Evolutionary conservation across 2,113 vertebrate species (phyloP).

Genomic region (Rallus limicola): DNA sequence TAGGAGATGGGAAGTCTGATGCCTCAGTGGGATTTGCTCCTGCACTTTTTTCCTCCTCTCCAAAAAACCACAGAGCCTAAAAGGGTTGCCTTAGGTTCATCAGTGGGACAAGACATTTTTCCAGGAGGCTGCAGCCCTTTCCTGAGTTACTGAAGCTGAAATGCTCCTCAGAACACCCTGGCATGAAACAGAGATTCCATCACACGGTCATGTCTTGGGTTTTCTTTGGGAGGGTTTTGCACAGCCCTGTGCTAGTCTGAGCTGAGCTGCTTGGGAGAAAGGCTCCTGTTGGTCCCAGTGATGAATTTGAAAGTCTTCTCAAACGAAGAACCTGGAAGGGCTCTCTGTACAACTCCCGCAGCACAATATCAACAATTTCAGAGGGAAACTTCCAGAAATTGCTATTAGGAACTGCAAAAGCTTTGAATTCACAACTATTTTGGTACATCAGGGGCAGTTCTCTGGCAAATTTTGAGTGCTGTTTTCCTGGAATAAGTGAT

Average conservation of each 20-base stretch:
- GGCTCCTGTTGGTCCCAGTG: background rate
- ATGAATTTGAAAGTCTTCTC: background rate
- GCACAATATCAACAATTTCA: background rate
- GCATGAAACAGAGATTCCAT: background rate
- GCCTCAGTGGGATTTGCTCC: background rate
- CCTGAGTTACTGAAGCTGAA: background rate
- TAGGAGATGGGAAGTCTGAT: background rate
- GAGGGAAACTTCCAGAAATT: background rate
- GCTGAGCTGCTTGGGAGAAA: background rate
- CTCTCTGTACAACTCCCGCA: background rate
- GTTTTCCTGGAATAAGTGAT: background rate
- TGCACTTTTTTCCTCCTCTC: background rate
- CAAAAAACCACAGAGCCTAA: background rate
- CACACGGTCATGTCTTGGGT: background rate
- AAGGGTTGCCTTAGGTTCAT: background rate
- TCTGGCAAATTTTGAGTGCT: background rate
- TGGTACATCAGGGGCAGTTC: background rate
- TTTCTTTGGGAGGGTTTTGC: background rate
- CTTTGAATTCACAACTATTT: background rate
- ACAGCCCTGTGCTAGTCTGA: background rate
- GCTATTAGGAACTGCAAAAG: background rate
- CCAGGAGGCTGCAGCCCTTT: background rate
- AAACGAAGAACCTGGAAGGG: background rate
- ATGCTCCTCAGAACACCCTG: background rate
- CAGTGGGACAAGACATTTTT: background rate